These are phyloP conservation scores for Cheirogaleus medius DNA, from an alignment of 2,113 vertebrate species.

Conservation along the genomic window DNA sequence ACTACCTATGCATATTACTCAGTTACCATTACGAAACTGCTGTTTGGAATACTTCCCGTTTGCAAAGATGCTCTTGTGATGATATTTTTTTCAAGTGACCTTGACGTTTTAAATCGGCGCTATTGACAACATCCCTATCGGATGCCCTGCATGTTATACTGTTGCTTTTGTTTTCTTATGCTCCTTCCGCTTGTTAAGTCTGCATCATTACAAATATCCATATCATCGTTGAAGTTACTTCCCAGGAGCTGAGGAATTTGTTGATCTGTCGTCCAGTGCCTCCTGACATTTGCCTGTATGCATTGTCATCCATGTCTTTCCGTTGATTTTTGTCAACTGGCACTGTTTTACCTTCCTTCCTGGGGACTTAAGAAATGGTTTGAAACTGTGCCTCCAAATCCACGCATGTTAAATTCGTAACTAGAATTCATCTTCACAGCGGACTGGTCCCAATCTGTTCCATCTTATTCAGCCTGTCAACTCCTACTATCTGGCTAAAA, in stretches of 20 bases:
- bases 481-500: neutral
- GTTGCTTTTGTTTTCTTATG: fast-evolving
- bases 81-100: fast-evolving
- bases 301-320: fast-evolving
- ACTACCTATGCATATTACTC: fast-evolving
- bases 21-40: fast-evolving
- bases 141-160: fast-evolving
- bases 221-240: fast-evolving
- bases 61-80: fast-evolving
- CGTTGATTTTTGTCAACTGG: too few relatives aligned
- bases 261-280: too few relatives aligned
- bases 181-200: neutral
- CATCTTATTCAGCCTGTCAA: neutral
- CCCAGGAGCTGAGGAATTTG: neutral
- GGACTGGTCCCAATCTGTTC: neutral
- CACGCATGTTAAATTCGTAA: fast-evolving
- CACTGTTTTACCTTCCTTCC: too few relatives aligned
- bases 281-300: fast-evolving
- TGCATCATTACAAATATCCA: neutral
- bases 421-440: neutral
- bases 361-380: neutral
- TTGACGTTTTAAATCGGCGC: fast-evolving
- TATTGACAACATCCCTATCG: fast-evolving
- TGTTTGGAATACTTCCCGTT: fast-evolving
- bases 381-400: neutral